A percentile compares a stretch with the other conserved stretches of the same genome.
Evolutionary conservation across 2,113 vertebrate species (phyloP).

Genomic region (Pseudolaguvia tuberculata): DNA sequence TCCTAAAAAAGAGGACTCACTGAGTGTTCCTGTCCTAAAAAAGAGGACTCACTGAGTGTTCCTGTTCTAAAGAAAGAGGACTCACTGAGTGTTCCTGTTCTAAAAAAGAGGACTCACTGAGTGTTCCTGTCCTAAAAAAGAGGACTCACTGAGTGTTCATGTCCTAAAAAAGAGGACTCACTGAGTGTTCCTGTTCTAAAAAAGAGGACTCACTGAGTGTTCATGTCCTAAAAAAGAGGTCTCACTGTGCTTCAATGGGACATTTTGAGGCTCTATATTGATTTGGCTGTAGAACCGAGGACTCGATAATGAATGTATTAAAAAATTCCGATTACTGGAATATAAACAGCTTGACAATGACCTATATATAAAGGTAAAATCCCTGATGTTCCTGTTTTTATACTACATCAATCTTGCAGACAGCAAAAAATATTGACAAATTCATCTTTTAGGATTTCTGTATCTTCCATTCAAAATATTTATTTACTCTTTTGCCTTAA

Average conservation of each 20-base stretch:
- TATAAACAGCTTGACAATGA: not conserved
- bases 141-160: not conserved
- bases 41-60: not conserved
- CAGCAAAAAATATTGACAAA: too few species aligned
- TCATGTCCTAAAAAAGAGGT: slow-evolving; percentile 12
- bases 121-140: slow-evolving; percentile 20
- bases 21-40: slow-evolving; percentile 23
- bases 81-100: slow-evolving; percentile 14
- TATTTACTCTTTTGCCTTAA: not conserved
- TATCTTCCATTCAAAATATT: not conserved
- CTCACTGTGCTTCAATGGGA: not conserved
- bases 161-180: slow-evolving; percentile 7
- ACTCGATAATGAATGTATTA: not conserved
- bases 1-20: too few species aligned
- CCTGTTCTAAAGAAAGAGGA: slow-evolving; percentile 15
- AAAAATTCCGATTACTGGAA: not conserved
- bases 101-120: not conserved
- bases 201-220: not conserved
- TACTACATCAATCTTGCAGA: too few species aligned
- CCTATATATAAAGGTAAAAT: not conserved
- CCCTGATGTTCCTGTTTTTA: not conserved
- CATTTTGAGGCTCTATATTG: not conserved
- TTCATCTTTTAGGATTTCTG: not conserved
- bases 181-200: slow-evolving; percentile 24
- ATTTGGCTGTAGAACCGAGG: not conserved